Evolutionary conservation across 2,888 invertebrate species (phyloP).

Genomic region (Malthinus flaveolus): DNA sequence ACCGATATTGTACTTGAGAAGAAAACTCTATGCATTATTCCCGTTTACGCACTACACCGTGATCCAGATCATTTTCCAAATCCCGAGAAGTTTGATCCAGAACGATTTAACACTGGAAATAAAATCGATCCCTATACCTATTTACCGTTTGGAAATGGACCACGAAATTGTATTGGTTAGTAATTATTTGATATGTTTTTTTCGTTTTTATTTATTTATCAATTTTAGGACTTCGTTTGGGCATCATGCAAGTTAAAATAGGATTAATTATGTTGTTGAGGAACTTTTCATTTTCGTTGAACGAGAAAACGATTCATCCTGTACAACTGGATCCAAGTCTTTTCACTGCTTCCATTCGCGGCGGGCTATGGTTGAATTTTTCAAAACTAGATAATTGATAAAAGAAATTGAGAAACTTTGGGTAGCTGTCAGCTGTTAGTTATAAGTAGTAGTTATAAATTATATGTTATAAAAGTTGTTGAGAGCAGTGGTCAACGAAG

Average conservation of each 20-base stretch:
- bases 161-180: conserved; percentile 26
- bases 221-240: conserved; percentile 38
- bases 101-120: conserved; percentile 41
- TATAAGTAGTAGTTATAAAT: too few species aligned
- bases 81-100: conserved; percentile 46
- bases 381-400: conserved; percentile 4
- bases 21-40: conserved; percentile 35
- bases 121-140: conserved; percentile 34
- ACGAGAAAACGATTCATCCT: conserved; percentile 27
- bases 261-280: conserved; percentile 37
- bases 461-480: too few species aligned
- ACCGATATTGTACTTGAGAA: conserved; percentile 34
- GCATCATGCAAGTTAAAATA: conserved; percentile 44
- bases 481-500: too few species aligned
- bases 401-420: too few species aligned
- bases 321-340: conserved; percentile 9
- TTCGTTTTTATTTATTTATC: background rate
- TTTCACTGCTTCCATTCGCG: conserved; percentile 2
- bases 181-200: background rate
- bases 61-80: conserved; percentile 44
- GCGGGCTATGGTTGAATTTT: conserved; percentile 11
- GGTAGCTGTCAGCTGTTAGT: too few species aligned
- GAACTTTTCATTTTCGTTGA: conserved; percentile 31
- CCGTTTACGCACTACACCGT: conserved; percentile 42
- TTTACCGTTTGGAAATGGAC: conserved; percentile 41